Base-by-base conservation (phyloP, 1,140 invertebrate species). In the Caenorhabditis inopinata region DNA sequence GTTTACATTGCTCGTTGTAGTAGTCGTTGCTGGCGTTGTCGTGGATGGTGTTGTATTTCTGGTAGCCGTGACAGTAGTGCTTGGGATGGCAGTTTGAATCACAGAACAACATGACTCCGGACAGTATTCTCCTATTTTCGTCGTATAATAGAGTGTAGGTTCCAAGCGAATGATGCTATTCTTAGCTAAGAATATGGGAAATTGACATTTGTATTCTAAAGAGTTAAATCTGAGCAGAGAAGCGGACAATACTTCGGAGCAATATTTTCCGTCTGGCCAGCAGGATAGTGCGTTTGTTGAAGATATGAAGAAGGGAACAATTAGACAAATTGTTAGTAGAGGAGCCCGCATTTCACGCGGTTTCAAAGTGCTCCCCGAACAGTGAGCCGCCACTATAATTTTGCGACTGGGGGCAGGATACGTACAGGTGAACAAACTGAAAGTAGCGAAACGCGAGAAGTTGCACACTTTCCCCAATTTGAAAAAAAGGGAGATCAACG, bases 391-490 rank as follows among this genome's bases (percentile, higher is more conserved):
- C 58, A 68, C 58, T 29, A 38, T 14, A 32, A 11, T 16, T 58
- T 58, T 6, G 9, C 21, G 27, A 27, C 12, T n/a, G 21, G 58
- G n/a, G n/a, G n/a, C n/a, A 68, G 6, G 5, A 42, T 14, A 42
- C 38, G 5, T 68, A 68, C 58, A 68, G 58, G 58, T 68, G 58
- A 38, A 9, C 58, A 68, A 68, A 68, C 58, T 29, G 18, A 68
- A 68, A 38, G n/a, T 38, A 32, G 58, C 58, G n/a, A 68, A 68
- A 68, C 16, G 58, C 58, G 58, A 68, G 38, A 68, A 68, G 58
- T 68, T 68, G 58, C 58, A 68, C 58, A 68, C 32, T 68, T 68
- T 68, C 7, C 2, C 3, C 16, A 32, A 11, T 12, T 25, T 1
- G 7, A 29, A 14, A 32, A 6, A 29, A 42, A 21, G 11, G 25